Percentiles rank a stretch among this genome's conserved stretches.
These are phyloP conservation scores for Rotaria magnacalcarata DNA, from an alignment of 2,888 invertebrate genomes.

Conservation along the genomic window DNA sequence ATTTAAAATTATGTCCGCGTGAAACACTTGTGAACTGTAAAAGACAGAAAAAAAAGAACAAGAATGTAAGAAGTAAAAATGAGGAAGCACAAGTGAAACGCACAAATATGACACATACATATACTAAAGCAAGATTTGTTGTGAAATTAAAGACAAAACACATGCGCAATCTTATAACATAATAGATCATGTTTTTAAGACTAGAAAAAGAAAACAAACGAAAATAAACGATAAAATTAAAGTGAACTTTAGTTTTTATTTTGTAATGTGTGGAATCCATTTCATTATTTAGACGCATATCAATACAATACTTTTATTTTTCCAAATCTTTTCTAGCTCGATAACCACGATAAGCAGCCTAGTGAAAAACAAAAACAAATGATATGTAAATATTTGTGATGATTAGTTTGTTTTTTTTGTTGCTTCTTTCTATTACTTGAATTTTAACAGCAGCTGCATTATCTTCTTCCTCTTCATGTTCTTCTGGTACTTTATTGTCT, in stretches of 20 bases:
- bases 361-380: not conserved
- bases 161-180: not conserved
- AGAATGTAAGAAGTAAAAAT: not conserved
- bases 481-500: not conserved
- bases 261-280: not conserved
- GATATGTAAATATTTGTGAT: no score
- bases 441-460: conserved; percentile 29
- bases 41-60: not conserved
- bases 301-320: not conserved
- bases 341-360: conserved; percentile 36
- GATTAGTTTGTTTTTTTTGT: not conserved
- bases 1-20: not conserved
- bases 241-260: not conserved
- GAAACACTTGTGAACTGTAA: not conserved
- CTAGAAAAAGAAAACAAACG: not conserved
- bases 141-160: not conserved
- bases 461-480: not conserved
- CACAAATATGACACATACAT: not conserved
- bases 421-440: not conserved
- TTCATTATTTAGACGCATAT: not conserved
- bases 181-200: not conserved
- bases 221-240: not conserved
- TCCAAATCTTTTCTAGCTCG: conserved; percentile 32
- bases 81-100: not conserved
- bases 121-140: not conserved